These are phyloP conservation scores for Whitmania pigra DNA, from an alignment of 1,140 invertebrate species.

Conservation along the genomic window DNA sequence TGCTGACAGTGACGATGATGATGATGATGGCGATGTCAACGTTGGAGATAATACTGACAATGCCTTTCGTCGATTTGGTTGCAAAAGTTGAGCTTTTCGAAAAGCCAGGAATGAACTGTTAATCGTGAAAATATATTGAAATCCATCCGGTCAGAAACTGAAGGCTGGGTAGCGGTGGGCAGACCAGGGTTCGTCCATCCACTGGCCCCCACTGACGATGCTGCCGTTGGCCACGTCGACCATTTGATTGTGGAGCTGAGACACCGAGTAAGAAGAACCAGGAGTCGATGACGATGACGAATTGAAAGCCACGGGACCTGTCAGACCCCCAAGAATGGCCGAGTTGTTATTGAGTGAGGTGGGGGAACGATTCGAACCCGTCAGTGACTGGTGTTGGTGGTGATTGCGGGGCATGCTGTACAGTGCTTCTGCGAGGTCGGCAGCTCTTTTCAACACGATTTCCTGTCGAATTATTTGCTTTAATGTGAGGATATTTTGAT, in stretches of 20 bases:
- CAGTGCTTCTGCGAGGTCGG: conserved; percentile 89
- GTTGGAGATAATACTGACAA: background rate
- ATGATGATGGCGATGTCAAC: background rate
- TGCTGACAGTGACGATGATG: background rate
- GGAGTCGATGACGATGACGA: conserved; percentile 4
- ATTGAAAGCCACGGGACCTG: background rate
- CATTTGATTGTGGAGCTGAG: conserved; percentile 65
- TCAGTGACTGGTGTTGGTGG: conserved; percentile 30
- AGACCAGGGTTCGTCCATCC: conserved; percentile 62
- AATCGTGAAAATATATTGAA: too few relatives aligned
- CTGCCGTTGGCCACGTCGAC: conserved; percentile 62
- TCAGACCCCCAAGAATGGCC: background rate
- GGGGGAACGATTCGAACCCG: background rate
- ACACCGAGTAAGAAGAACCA: conserved; percentile 33
- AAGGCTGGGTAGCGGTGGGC: conserved; percentile 20
- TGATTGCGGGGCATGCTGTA: conserved; percentile 74
- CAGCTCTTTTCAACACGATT: conserved; percentile 90
- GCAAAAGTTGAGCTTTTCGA: too few relatives aligned
- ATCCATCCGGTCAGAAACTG: conserved; percentile 16
- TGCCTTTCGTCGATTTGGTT: background rate
- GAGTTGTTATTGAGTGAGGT: background rate
- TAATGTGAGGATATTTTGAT: too few relatives aligned
- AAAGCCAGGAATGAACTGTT: too few relatives aligned
- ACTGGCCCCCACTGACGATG: conserved; percentile 48
- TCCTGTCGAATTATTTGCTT: conserved; percentile 50